A percentile compares a stretch with the other conserved stretches of the same genome.
Conservation (phyloP, 2,797 vertebrate genomes). For the Hydrolagus colliei region DNA sequence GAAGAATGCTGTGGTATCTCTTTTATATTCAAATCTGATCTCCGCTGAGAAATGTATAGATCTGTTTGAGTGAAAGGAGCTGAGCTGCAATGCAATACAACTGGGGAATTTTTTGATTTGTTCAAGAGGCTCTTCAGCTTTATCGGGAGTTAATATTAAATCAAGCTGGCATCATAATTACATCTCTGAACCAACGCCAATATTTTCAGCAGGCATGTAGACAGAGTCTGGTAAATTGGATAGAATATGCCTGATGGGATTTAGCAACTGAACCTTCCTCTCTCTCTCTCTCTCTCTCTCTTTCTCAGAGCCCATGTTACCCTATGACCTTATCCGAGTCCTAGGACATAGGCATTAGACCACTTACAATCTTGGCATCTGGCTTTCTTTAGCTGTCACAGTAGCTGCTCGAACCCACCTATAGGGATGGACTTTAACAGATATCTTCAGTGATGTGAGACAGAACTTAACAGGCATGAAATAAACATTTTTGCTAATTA, state of each 20-base stretch:
- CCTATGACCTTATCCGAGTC: neutral
- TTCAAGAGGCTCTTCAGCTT: neutral
- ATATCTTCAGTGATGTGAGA: neutral
- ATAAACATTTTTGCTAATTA: neutral
- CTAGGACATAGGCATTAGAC: neutral
- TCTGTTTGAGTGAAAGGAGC: neutral
- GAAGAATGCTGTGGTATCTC: neutral
- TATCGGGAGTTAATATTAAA: neutral
- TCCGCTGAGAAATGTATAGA: neutral
- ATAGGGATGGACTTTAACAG: neutral
- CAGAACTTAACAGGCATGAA: no score
- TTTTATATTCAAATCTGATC: neutral
- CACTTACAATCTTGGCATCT: neutral
- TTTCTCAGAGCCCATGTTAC: neutral
- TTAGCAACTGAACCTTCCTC: neutral
- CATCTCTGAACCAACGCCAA: neutral
- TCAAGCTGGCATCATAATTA: neutral
- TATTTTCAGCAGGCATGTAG: neutral
- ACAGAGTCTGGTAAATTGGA: neutral
- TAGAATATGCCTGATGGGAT: neutral
- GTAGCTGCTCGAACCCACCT: neutral
- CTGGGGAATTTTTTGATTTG: neutral
- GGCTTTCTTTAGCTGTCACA: neutral
- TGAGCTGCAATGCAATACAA: neutral
- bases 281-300: neutral